Percentiles rank a stretch among this genome's conserved stretches.
These are phyloP conservation scores for Harpegnathos saltator DNA, from an alignment of 1,140 invertebrate species.

Conservation along the genomic window DNA sequence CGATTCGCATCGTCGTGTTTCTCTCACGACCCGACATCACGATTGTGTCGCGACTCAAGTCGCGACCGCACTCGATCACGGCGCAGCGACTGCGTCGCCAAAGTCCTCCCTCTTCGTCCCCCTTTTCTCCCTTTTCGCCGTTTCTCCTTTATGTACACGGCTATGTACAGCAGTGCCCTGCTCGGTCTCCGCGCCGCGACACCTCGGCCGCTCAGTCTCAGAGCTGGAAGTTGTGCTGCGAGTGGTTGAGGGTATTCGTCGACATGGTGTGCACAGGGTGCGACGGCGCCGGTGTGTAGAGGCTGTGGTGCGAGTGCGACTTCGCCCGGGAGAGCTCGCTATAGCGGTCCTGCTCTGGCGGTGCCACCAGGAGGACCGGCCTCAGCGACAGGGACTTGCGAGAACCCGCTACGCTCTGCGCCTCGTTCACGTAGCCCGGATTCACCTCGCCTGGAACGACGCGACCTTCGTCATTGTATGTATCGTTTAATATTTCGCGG, in stretches of 20 bases:
- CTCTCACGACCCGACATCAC: too few species aligned
- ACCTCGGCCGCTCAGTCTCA: constrained; percentile 58
- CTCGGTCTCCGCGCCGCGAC: background rate
- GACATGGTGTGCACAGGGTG: constrained; percentile 84
- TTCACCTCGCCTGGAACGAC: constrained; percentile 93
- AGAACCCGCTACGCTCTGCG: constrained; percentile 92
- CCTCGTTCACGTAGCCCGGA: constrained; percentile 92
- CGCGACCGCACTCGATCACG: background rate
- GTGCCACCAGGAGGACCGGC: constrained; percentile 93
- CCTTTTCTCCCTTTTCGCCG: background rate
- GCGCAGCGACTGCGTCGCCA: background rate
- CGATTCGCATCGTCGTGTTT: background rate
- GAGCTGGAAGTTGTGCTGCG: constrained; percentile 84
- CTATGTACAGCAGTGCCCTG: constrained; percentile 63
- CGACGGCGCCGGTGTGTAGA: constrained; percentile 81
- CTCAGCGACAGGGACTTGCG: constrained; percentile 94
- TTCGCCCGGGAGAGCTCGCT: constrained; percentile 84
- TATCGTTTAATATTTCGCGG: too few species aligned
- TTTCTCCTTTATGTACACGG: constrained; percentile 60
- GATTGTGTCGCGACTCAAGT: too few species aligned
- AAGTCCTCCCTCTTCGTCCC: background rate
- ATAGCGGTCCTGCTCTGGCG: constrained; percentile 86
- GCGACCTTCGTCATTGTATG: background rate
- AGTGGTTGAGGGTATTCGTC: constrained; percentile 83
- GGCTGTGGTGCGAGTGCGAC: constrained; percentile 84